Conservation (phyloP, 2,888 invertebrate species). For the Ypsolopha sequella region DNA sequence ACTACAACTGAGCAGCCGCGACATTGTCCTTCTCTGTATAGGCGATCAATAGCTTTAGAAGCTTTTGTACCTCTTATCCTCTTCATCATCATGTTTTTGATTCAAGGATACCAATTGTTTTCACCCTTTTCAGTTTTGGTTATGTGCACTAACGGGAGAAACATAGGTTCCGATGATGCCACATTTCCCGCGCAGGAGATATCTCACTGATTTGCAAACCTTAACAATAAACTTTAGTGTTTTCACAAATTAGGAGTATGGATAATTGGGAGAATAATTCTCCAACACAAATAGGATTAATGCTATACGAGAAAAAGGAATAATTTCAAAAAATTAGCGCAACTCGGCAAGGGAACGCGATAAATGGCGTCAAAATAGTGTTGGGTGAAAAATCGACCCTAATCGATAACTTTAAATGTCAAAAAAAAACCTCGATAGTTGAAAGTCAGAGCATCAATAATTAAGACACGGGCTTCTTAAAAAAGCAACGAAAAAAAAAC, state of each 20-base stretch:
- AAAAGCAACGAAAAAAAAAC: too few relatives aligned
- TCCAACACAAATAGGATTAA: conserved; percentile 11
- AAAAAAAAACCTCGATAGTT: background rate
- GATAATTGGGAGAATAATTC: background rate
- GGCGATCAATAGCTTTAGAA: conserved; percentile 45
- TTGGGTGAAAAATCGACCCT: conserved; percentile 14
- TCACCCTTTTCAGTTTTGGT: conserved; percentile 14
- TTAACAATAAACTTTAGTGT: background rate
- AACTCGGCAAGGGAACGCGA: conserved; percentile 27
- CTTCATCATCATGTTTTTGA: background rate
- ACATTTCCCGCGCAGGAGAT: conserved; percentile 64
- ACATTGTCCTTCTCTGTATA: conserved; percentile 56
- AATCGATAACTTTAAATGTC: conserved; percentile 3
- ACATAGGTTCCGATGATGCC: conserved; percentile 24
- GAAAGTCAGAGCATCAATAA: too few relatives aligned
- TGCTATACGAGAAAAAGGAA: conserved; percentile 16
- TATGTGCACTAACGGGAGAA: conserved; percentile 16
- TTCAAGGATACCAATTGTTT: background rate
- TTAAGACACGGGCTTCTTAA: too few relatives aligned
- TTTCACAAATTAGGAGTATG: background rate
- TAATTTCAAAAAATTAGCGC: conserved; percentile 18
- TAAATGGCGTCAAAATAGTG: conserved; percentile 53
- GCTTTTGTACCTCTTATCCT: conserved; percentile 29
- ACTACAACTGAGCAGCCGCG: conserved; percentile 56
- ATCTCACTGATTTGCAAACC: background rate